These are phyloP conservation scores for Dendrolimus houi DNA, from an alignment of 2,888 invertebrate genomes.

Conservation along the genomic window DNA sequence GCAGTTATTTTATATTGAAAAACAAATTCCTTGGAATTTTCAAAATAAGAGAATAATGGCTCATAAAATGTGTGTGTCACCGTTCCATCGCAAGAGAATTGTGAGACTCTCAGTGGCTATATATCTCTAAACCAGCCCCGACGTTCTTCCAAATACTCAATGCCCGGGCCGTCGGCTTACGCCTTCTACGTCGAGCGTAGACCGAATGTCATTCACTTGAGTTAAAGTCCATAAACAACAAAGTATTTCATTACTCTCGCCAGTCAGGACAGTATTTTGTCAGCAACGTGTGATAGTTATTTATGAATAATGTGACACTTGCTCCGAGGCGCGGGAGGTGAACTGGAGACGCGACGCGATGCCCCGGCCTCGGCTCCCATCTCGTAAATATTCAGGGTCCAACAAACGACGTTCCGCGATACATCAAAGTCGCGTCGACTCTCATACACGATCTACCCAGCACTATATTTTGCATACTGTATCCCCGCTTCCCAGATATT, in stretches of 20 bases:
- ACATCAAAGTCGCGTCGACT: constrained; percentile 56
- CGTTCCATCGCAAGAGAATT: too few species aligned
- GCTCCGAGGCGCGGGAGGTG: constrained; percentile 25
- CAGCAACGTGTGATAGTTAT: background rate
- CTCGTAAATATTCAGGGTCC: constrained; percentile 66
- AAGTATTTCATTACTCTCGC: background rate
- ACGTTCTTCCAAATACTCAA: too few species aligned
- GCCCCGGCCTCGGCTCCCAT: constrained; percentile 27
- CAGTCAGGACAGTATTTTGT: background rate
- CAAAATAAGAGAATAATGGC: too few species aligned
- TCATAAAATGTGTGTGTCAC: too few species aligned
- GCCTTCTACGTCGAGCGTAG: too few species aligned
- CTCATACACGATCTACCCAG: constrained; percentile 29
- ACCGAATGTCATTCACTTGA: too few species aligned
- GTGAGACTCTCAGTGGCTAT: too few species aligned
- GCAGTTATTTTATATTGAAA: too few species aligned
- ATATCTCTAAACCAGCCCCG: too few species aligned
- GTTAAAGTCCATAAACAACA: background rate
- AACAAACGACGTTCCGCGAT: constrained; percentile 44
- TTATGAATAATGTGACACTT: constrained; percentile 53
- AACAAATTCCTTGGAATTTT: too few species aligned
- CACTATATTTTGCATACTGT: constrained; percentile 18
- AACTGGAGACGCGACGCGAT: constrained; percentile 19
- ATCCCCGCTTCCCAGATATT: constrained; percentile 27
- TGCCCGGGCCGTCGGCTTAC: too few species aligned